Base-by-base conservation (phyloP, 2,888 invertebrate genomes). In the Drosophila borborema region DNA sequence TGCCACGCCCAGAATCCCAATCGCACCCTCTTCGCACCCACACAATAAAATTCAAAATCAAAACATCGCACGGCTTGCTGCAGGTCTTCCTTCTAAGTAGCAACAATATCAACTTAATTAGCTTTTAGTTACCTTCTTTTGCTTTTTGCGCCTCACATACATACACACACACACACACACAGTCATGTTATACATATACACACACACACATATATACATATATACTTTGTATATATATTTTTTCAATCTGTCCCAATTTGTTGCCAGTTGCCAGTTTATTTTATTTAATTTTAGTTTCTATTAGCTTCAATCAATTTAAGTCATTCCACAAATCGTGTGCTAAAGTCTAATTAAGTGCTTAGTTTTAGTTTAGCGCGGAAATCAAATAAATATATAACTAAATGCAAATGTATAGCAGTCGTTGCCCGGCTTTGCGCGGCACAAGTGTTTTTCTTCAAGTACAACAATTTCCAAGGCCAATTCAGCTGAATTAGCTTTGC, bases 261-360 rank as follows among this genome's bases (percentile, higher is more conserved):
- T 77, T 74, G 72, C 72, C 79, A 78, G 71, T 77, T 77, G 70
- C 55, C 61, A 77, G 77, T 70, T 71, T 70, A 28, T 28, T 28
- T 28, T 28, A 28, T 28, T 28, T 28, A 28, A 28, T 60, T 60
- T 64, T 55, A 51, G 65, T 66, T 43, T 41, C 51, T 71, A n/a
- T 38, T 38, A 43, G 51, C 14, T 51, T 70, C 28, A 28, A 6
- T 61, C 48, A 31, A 41, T 79, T 63, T 74, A 69, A 74, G 67
- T 66, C 86, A 85, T 85, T 87, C 77, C 77, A 72, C 56, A 72
- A 64, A 36, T 46, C 41, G 56, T 77, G 66, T 80, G 77, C 77
- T 80, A 71, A 77, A 79, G 66, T 82, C 54, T 51, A 74, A 62
- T 78, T 82, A 81, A 82, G 77, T 77, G 54, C 64, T 48, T 83